phyloP scores from a whole-genome alignment of 2,888 invertebrate species.

The Aporophyla nigra region DNA sequence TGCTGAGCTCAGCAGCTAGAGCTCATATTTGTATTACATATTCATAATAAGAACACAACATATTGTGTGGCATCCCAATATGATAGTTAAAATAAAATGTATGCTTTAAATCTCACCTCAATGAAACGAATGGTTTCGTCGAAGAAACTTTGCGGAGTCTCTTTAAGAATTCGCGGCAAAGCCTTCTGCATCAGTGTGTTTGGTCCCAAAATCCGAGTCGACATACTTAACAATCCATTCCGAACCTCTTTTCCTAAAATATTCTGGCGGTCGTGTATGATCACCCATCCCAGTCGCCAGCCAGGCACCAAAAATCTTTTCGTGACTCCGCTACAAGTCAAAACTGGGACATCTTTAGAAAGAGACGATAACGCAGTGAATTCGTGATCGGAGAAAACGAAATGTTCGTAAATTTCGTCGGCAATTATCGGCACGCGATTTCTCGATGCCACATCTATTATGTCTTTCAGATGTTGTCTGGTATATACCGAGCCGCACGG shows the following conservation, averaged over 20 bases:
- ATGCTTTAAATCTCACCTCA: slow-evolving; percentile 75
- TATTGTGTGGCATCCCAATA: background rate
- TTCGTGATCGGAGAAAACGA: slow-evolving; percentile 95
- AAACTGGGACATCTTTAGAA: slow-evolving; percentile 96
- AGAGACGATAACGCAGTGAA: slow-evolving; percentile 96
- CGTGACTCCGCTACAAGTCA: slow-evolving; percentile 98
- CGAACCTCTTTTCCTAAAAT: slow-evolving; percentile 90
- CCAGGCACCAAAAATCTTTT: slow-evolving; percentile 99
- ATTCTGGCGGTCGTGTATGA: slow-evolving; percentile 96
- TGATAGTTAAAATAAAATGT: background rate
- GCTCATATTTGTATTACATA: no score
- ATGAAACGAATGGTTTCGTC: slow-evolving; percentile 92
- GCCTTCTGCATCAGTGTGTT: slow-evolving; percentile 97
- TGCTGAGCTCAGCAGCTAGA: no score
- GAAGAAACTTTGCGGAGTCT: slow-evolving; percentile 96
- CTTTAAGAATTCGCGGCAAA: slow-evolving; percentile 94
- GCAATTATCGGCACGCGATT: slow-evolving; percentile 97
- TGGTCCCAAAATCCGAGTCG: slow-evolving; percentile 97
- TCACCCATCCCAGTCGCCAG: slow-evolving; percentile 99
- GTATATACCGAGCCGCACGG: slow-evolving; percentile 99
- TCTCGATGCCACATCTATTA: slow-evolving; percentile 94
- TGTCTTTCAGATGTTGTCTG: slow-evolving; percentile 94
- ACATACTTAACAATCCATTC: slow-evolving; percentile 91
- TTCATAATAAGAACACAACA: background rate
- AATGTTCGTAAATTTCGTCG: slow-evolving; percentile 99